Conservation (phyloP, 2,113 vertebrate genomes). For the Fregetta grallaria region DNA sequence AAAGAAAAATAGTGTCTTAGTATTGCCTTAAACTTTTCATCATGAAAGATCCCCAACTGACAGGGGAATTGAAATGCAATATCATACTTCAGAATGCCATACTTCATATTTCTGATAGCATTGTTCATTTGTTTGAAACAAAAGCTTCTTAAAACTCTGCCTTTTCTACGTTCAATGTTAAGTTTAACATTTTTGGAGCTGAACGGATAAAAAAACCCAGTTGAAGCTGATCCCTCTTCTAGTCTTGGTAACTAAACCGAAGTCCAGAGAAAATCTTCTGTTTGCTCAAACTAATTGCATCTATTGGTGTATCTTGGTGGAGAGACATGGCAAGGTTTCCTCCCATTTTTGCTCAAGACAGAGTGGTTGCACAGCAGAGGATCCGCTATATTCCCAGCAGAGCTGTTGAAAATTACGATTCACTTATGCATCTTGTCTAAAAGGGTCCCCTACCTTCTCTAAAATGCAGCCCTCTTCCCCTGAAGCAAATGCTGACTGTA, state of each 20-base stretch:
- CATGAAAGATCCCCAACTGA: background rate
- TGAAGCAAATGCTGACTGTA: background rate
- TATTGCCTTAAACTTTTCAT: background rate
- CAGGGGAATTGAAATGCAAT: background rate
- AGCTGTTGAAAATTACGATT: background rate
- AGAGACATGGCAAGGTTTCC: background rate
- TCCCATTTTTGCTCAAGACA: background rate
- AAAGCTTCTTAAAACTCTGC: background rate
- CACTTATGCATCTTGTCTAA: background rate
- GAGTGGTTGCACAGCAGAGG: background rate
- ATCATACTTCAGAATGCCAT: background rate
- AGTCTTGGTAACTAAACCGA: background rate
- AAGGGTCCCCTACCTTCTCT: background rate
- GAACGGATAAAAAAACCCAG: background rate
- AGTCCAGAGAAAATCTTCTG: background rate
- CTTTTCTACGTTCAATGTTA: background rate
- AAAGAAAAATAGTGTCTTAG: background rate
- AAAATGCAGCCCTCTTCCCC: background rate
- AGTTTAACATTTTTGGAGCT: background rate
- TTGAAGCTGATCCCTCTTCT: background rate
- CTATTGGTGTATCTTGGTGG: background rate
- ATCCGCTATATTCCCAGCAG: background rate
- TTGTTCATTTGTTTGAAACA: constrained; percentile 22
- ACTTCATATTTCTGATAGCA: background rate
- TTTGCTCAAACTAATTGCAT: background rate